Base-by-base conservation (phyloP, 2,888 invertebrate species). In the Sphaeridia pumilis region DNA sequence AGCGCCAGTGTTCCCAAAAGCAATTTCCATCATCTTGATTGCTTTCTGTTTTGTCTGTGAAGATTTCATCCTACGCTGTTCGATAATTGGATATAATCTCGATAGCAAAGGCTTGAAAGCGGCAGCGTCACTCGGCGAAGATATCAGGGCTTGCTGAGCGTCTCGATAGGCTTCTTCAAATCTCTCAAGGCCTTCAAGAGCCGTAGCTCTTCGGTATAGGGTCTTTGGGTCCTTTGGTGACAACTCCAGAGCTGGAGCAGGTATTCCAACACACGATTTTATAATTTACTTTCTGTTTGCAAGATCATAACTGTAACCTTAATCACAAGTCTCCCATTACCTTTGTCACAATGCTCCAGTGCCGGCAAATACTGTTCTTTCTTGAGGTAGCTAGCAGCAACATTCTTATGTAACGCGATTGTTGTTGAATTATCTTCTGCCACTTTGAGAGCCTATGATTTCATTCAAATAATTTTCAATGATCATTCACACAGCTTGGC, bases 131-230 rank as follows among this genome's bases (percentile, higher is more conserved):
- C 76, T 75, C 1, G 94, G 93, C 67, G 95, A 92, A 4, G 83
- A 78, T 65, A 83, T 83, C 60, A 89, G 81, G 48, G 94, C 78
- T 45, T 81, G 79, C 50, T 87, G 80, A 0, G 90, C 95, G 78
- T 97, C 95, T 66, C 83, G 77, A 69, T 94, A 98, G 0, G 97
- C 92, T 69, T 94, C 92, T 68, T 93, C 93, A 67, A 75, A 83
- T 57, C 84, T 79, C 64, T 82, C 82, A 52, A 92, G 69, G 3
- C 75, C 75, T 70, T 97, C 94, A 54, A 87, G 75, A 0, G 95
- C 95, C 72, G 90, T 88, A 31, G 89, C 84, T 50, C 95, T 77
- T 28, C 97, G 77, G 70, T 87, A 98, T 47, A 97, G 70, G 0
- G 95, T 86, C 71, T 98, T 98, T 0, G 93, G 87, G 72, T 98